A percentile compares a stretch with the other conserved stretches of the same genome.
Evolutionary conservation across 2,113 vertebrate species (phyloP).

Genomic region (Amazona guildingii): DNA sequence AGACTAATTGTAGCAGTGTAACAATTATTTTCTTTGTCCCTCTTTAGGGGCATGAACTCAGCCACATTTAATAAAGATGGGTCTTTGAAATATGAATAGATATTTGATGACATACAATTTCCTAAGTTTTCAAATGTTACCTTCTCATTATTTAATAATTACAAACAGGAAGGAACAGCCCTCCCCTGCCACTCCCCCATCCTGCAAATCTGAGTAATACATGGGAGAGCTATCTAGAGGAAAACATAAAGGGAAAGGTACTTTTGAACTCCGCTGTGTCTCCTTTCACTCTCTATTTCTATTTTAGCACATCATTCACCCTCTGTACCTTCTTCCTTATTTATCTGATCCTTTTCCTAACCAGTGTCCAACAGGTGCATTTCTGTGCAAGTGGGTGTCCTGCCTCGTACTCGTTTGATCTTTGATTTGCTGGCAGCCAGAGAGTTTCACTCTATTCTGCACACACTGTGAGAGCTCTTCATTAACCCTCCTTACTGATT

Average conservation of each 20-base stretch:
- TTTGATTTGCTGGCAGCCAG: constrained; percentile 33
- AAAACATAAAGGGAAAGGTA: background rate
- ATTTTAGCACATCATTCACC: background rate
- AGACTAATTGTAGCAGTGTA: background rate
- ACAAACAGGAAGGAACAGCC: background rate
- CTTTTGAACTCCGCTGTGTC: background rate
- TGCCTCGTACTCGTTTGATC: background rate
- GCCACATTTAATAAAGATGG: background rate
- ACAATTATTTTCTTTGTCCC: background rate
- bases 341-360: background rate
- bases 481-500: constrained; percentile 34
- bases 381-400: background rate
- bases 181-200: fast-evolving
- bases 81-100: background rate
- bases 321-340: background rate
- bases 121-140: background rate
- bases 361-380: background rate
- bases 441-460: background rate
- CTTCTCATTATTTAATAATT: background rate
- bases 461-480: background rate
- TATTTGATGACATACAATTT: background rate
- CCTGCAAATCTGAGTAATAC: background rate
- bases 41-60: background rate
- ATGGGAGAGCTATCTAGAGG: background rate
- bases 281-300: background rate